Base-by-base conservation (phyloP, 1,140 invertebrate species). In the Helicoverpa zea region DNA sequence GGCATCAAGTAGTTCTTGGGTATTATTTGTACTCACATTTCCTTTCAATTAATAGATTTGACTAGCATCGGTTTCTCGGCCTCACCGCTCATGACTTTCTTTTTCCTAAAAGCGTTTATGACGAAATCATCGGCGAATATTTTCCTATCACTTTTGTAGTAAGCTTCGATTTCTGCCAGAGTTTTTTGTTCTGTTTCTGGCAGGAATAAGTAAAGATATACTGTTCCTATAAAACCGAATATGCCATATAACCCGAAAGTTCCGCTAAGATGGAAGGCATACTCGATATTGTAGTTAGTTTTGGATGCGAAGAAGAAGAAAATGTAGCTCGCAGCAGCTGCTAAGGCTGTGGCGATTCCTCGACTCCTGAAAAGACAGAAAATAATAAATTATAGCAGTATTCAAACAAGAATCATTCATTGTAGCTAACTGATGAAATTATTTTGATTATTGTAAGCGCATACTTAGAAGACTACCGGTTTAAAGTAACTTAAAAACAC, bases 161-260 rank as follows among this genome's bases (percentile, higher is more conserved):
- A 92, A 0, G 83, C 92, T 87, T 97, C 96, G 63, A 98, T 98
- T 91, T 98, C 97, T 81, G 97, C 96, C 66, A 98, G 93, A 11
- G 96, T 96, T 85, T 96, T 97, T 11, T 96, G 97, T 91, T 97
- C 97, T 0, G 98, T 98, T 93, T 98, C 97, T 3, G 98, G 98
- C 47, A 98, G 90, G 79, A 96, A 96, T 54, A 97, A 95, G 79
- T 96, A 96, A 18, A 97, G 90, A 78, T 97, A 86, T 0, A 96
- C 76, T 9, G 96, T 92, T 23, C 96, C 96, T 16, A 97, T 61
- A 11, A 96, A 88, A 23, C 96, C 96, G 12, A 94, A 91, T 2
- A 83, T 86, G 2, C 96, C 92, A 91, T 97, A 97, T 14, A 97
- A 86, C 88, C 95, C 96, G 86, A 97, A 97, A 1, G 93, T 95